phyloP scores from a whole-genome alignment of 2,888 invertebrate species.

The Ormyrus nitidulus region DNA sequence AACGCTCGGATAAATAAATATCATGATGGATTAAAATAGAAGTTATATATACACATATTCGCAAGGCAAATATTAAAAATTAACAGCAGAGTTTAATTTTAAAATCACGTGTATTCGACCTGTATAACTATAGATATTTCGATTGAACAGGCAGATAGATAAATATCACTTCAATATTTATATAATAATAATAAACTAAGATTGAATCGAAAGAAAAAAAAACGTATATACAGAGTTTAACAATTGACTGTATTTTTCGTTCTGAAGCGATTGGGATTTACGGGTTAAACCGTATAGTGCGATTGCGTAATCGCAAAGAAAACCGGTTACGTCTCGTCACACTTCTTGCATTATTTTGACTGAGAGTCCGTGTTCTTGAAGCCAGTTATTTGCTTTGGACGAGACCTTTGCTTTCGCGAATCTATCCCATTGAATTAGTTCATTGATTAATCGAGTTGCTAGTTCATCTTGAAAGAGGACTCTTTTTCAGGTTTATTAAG shows the following conservation, averaged over 20 bases:
- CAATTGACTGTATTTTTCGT: background rate
- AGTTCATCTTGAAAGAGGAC: background rate
- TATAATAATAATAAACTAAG: no score
- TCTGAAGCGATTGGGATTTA: constrained; percentile 1
- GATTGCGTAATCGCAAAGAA: constrained; percentile 26
- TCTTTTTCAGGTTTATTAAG: background rate
- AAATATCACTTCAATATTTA: no score
- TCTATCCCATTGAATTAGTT: constrained; percentile 1
- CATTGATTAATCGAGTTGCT: background rate
- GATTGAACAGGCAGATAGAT: no score
- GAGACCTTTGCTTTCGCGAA: constrained; percentile 8
- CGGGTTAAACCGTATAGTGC: background rate
- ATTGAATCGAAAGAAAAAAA: no score
- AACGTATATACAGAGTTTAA: no score
- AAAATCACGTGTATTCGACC: no score
- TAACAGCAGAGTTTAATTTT: no score
- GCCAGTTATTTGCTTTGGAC: background rate
- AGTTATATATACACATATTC: no score
- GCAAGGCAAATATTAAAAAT: no score
- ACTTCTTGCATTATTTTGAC: constrained; percentile 45
- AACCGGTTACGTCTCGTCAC: constrained; percentile 46
- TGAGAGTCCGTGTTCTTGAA: constrained; percentile 7
- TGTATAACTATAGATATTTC: no score
- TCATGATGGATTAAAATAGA: no score
- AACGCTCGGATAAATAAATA: no score